Evolutionary conservation across 2,888 invertebrate species (phyloP), one percentile per base, ranked within the genome.

Genomic region (Hirtodrosophila confusa): DNA sequence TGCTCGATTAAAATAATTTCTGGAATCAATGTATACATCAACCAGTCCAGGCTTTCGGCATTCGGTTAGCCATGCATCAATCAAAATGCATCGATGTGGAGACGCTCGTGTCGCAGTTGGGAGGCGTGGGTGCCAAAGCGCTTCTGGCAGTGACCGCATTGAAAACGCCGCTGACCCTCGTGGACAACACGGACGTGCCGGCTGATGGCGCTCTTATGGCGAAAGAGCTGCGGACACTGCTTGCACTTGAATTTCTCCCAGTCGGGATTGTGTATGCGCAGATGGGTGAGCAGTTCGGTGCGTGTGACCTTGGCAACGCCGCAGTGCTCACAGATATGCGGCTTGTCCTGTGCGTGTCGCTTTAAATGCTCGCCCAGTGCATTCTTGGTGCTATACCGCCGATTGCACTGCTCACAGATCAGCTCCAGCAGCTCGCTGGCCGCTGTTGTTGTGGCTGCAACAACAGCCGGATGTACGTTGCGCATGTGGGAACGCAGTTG

Each of bases 271-370:
- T 90, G 90, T 4, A 85, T 90, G 5, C 90, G 90, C 68, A 91
- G 78, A 62, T 91, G 90, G 10, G 86, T 89, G 7, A 82, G 72
- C 5, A 90, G 56, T 47, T 90, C 90, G 4, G 89, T 87, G 3
- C 89, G 80, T 3, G 90, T 91, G 17, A 90, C 90, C 60, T 90
- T 91, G 0, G 83, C 89, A 5, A 86, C 86, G 3, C 91, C 91
- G 24, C 91, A 91, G 11, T 87, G 87, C 37, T 85, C 75, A 55
- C 91, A 91, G 0, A 88, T 71, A 33, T 90, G 88, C 49, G 90
- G 86, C 55, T 86, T 89, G 8, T 88, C 80, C 47, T 90, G 79
- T 0, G 86, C 82, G 41, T 91, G 91, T 0, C 91, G 83, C 37
- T 90, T 90, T 24, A 90, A 48, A 29, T 91, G 91, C 35, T 90